Base-by-base conservation (phyloP, 2,888 invertebrate species). In the Chouioia cunea region DNA sequence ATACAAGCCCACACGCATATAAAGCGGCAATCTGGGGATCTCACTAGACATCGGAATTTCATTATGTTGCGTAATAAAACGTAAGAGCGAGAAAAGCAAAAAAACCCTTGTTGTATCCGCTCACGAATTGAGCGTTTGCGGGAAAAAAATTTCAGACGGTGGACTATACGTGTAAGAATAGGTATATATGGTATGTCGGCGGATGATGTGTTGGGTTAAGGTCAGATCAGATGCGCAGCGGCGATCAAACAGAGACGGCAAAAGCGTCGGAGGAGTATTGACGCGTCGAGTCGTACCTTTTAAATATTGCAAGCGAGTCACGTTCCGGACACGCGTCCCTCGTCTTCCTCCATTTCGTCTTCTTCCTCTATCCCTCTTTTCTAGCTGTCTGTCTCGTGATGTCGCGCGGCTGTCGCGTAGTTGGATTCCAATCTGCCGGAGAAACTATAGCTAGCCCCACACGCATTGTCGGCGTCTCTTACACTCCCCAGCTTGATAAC, bases 251-350 rank as follows among this genome's bases (percentile, higher is more conserved):
- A 64, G 46, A 48, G 53, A 64, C 54, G 48, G 59, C 43, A 27
- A 14, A 48, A 23, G 65, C 20, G 48, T n/a, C 78, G 69, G 54
- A 70, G 74, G 80, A 83, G 83, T 83, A 83, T 83, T 83, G 83
- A 83, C 83, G 83, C 83, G 83, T 81, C 78, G 79, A 74, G 77
- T 36, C 36, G 71, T 76, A 79, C 80, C 66, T 83, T 82, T 83
- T 82, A 83, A 83, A 84, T 83, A 85, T 83, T 84, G 81, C 81
- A 85, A 79, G 81, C 85, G 79, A 84, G 85, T 85, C 85, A 85
- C 84, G 85, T 84, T 80, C 73, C 77, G 77, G 79, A 80, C 65
- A 59, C 64, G 64, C 53, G 62, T 63, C 57, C 63, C 53, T 47
- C 27, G 56, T 70, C 65, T 72, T 52, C 64, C 71, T 36, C 53